These are phyloP conservation scores for Symphodus melops DNA, from an alignment of 2,113 vertebrate genomes.

Conservation along the genomic window DNA sequence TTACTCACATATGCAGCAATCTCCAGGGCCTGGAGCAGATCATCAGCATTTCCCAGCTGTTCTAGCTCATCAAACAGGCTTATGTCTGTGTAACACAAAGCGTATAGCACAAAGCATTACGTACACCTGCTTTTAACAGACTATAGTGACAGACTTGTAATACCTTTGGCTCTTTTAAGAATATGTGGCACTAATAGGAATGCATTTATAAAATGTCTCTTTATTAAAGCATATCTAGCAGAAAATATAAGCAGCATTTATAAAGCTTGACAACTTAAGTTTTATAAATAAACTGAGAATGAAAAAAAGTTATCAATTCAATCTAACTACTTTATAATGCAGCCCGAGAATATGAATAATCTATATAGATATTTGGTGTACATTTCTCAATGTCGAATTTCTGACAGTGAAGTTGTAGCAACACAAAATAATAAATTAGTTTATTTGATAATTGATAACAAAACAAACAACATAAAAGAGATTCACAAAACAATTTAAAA, in stretches of 20 bases:
- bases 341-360: too few relatives aligned
- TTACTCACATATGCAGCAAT: constrained; percentile 86
- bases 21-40: constrained; percentile 76
- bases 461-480: too few relatives aligned
- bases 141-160: background rate
- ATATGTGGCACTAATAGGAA: background rate
- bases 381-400: too few relatives aligned
- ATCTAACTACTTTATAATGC: background rate
- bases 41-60: constrained; percentile 85
- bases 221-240: background rate
- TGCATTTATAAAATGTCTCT: background rate
- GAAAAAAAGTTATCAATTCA: too few relatives aligned
- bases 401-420: too few relatives aligned
- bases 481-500: too few relatives aligned
- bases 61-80: constrained; percentile 90
- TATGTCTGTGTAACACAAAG: constrained; percentile 81
- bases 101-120: background rate
- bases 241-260: background rate
- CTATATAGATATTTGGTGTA: too few relatives aligned
- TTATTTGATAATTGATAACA: too few relatives aligned
- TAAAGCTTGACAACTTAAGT: background rate
- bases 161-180: background rate
- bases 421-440: too few relatives aligned
- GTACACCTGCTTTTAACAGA: background rate
- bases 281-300: background rate